These are phyloP conservation scores for Polyommatus icarus DNA, from an alignment of 2,888 invertebrate genomes.

Conservation along the genomic window DNA sequence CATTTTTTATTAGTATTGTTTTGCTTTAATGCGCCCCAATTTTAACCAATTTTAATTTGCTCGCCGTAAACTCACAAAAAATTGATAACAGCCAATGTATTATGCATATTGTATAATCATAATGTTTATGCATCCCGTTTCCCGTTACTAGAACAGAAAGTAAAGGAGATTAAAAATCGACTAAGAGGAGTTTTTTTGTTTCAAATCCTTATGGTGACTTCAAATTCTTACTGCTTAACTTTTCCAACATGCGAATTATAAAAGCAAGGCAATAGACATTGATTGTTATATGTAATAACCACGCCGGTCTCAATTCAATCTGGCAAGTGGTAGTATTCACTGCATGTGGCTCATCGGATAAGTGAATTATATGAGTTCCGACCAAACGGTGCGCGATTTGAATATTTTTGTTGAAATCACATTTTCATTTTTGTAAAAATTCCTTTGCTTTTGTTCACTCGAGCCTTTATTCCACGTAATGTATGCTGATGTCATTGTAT, in stretches of 20 bases:
- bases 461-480: background rate
- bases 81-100: no score
- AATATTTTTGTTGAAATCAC: constrained; percentile 32
- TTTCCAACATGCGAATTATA: background rate
- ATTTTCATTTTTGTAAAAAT: constrained; percentile 24
- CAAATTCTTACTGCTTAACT: no score
- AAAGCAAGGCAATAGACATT: background rate
- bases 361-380: constrained; percentile 67
- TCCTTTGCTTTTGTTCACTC: constrained; percentile 1
- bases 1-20: no score
- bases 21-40: no score
- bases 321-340: constrained; percentile 55
- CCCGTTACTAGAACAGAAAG: no score
- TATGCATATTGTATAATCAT: no score
- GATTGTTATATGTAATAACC: background rate
- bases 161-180: no score
- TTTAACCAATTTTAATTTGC: no score
- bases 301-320: constrained; percentile 53
- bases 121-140: no score
- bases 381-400: constrained; percentile 53
- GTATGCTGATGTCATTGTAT: constrained; percentile 20
- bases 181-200: no score
- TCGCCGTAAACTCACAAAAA: no score
- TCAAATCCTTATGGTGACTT: no score
- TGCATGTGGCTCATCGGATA: constrained; percentile 70